Evolutionary conservation across 1,140 invertebrate genomes (phyloP), one percentile per base, ranked within the genome.

Genomic region (Idris sp.): DNA sequence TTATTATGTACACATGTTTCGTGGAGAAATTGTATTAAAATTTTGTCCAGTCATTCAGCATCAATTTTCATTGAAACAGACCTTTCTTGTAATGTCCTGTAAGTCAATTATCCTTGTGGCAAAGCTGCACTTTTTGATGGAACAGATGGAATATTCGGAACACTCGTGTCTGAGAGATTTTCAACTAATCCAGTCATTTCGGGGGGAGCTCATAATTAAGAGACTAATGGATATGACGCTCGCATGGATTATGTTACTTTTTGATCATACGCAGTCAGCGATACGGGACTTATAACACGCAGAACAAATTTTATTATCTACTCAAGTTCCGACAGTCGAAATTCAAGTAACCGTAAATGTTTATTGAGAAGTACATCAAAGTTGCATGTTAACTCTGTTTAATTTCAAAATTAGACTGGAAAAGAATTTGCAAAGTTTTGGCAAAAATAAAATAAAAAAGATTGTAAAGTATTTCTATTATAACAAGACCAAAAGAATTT

Each of bases 171-270:
- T 41, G 43, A 22, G 54, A 62, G 51, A 69, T 64, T 75, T 35
- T 36, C 22, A 53, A 43, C 59, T 73, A 73, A 64, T 58, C 69
- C 46, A 4, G 26, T 33, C 51, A 59, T 58, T 56, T 33, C 35
- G 25, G 13, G 56, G 40, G 43, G n/a, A n/a, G n/a, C 40, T 46
- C 38, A 62, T 74, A 67, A 74, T 74, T 74, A 74, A 74, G 33
- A 56, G 53, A 38, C 54, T 74, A 74, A 74, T 74, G 54, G 61
- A 59, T 43, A 64, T 61, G 41, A 61, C 68, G 36, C 51, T 62
- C 13, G 49, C 44, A 49, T 64, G 49, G 68, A 64, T 72, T 72
- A 58, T 56, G 51, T 65, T 73, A 65, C 69, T 59, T 65, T 73
- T 44, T 72, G 61, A 61, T 59, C 53, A 65, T 64, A 28, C 41